These are phyloP conservation scores for Caranx melampygus DNA, from an alignment of 2,113 vertebrate genomes.

Conservation along the genomic window DNA sequence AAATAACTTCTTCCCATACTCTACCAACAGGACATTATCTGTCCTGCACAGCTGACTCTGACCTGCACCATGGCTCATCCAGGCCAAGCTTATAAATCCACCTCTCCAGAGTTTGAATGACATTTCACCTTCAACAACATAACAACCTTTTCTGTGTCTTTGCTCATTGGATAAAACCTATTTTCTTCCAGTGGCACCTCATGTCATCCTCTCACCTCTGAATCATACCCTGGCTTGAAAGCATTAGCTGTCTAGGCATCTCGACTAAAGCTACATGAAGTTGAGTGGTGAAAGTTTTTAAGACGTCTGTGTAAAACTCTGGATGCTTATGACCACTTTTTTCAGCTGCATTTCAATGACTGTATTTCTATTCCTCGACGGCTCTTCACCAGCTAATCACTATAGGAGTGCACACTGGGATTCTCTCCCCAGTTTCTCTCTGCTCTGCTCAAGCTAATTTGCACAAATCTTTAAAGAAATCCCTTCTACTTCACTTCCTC, in stretches of 20 bases:
- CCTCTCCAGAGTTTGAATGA: neutral
- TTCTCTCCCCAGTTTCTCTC: slow-evolving; percentile 34
- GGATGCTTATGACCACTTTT: slow-evolving; percentile 23
- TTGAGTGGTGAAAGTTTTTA: slow-evolving; percentile 18
- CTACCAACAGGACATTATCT: neutral
- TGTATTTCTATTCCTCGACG: slow-evolving; percentile 15
- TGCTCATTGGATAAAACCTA: slow-evolving; percentile 9
- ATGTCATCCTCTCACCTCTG: slow-evolving; percentile 28
- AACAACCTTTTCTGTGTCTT: slow-evolving; percentile 11
- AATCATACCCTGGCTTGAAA: slow-evolving; percentile 22
- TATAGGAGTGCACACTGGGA: slow-evolving; percentile 20
- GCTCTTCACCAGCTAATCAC: slow-evolving; percentile 56
- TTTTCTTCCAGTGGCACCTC: slow-evolving; percentile 32
- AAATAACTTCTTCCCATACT: neutral
- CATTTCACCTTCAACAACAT: slow-evolving; percentile 11
- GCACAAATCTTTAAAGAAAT: slow-evolving; percentile 63
- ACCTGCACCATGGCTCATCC: neutral
- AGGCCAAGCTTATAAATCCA: neutral
- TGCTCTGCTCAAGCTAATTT: slow-evolving; percentile 54
- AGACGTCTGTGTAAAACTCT: slow-evolving; percentile 19
- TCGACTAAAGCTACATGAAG: slow-evolving; percentile 21
- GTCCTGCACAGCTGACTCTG: neutral
- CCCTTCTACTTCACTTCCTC: slow-evolving; percentile 36
- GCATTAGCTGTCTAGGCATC: slow-evolving; percentile 9
- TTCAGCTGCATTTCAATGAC: slow-evolving; percentile 1